Evolutionary conservation across 2,797 vertebrate genomes (phyloP), one percentile per base, ranked within the genome.

Genomic region (Diceros bicornis): DNA sequence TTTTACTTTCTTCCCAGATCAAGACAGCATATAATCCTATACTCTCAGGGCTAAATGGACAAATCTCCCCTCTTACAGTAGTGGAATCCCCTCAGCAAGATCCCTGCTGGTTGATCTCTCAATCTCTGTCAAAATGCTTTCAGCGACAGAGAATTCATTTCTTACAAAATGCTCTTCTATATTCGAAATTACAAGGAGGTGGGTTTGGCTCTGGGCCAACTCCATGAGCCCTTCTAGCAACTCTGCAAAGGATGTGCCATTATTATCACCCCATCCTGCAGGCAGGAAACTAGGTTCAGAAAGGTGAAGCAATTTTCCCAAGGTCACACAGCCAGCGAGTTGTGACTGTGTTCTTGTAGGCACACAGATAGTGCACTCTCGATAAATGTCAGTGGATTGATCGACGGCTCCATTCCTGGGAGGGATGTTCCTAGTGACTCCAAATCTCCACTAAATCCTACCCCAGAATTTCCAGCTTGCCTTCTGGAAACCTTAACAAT

Each of bases 401-500:
- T 0, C 41, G 64, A 71, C 4, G 21, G 77, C 79, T 74, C 18
- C 37, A 1, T 44, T 50, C 13, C 62, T 17, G 5, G 21, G 37
- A 90, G 17, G 9, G 47, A 18, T 12, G 2, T 72, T 29, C 74
- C 92, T 62, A 81, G 47, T 13, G 68, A 91, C 44, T 74, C 23
- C 66, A 84, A 72, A 77, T 32, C 66, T 92, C 77, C 64, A 21
- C 6, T 37, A 92, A 84, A 16, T 41, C 25, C 71, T 91, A n/a
- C 57, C 44, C 75, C 72, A 77, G 55, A 29, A 92, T 82, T 90
- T 92, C 44, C 47, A 59, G 27, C 41, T 72, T 89, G 81, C 59
- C 69, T 95, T 96, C 71, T 44, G 83, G 77, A 59, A 88, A 83
- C 32, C 83, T 92, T 94, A 93, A 94, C 61, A 62, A 88, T 34